Percentiles rank a stretch among this genome's conserved stretches.
phyloP scores from a whole-genome alignment of 2,888 invertebrate species.

The Reticulitermes lucifugus region DNA sequence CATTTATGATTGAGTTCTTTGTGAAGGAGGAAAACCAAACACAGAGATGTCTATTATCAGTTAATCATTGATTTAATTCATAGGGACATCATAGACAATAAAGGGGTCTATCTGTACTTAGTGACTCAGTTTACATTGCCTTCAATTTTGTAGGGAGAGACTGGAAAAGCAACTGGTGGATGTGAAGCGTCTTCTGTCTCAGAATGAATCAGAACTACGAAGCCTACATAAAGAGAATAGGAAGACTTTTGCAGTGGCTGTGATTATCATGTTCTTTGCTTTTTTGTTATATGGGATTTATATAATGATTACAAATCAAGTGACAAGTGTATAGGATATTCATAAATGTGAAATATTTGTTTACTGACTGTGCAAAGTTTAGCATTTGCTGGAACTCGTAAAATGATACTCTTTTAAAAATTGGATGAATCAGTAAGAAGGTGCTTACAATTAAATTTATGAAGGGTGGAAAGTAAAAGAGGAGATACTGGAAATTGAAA shows the following conservation, averaged over 20 bases:
- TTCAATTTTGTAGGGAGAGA: slow-evolving; percentile 43
- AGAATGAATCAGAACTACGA: slow-evolving; percentile 41
- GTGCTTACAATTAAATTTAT: too few relatives aligned
- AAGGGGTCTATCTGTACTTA: neutral
- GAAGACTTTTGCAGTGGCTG: slow-evolving; percentile 49
- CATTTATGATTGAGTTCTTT: too few relatives aligned
- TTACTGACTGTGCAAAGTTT: too few relatives aligned
- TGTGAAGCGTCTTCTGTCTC: slow-evolving; percentile 37
- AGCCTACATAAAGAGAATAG: slow-evolving; percentile 51
- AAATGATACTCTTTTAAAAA: too few relatives aligned
- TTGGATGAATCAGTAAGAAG: too few relatives aligned
- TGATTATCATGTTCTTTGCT: slow-evolving; percentile 45
- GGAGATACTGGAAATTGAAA: too few relatives aligned
- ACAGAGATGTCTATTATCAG: too few relatives aligned
- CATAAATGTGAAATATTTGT: too few relatives aligned
- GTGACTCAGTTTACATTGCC: neutral
- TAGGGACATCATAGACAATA: neutral
- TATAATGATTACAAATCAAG: slow-evolving; percentile 29
- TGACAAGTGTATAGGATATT: neutral
- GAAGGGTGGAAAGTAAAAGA: too few relatives aligned
- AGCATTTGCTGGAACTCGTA: too few relatives aligned
- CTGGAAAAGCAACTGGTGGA: slow-evolving; percentile 46
- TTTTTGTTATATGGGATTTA: slow-evolving; percentile 50
- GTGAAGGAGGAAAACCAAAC: too few relatives aligned
- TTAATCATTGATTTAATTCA: too few relatives aligned